A percentile compares a stretch with the other conserved stretches of the same genome.
Conservation (phyloP, 2,888 invertebrate species). For the Nymphalis polychloros region DNA sequence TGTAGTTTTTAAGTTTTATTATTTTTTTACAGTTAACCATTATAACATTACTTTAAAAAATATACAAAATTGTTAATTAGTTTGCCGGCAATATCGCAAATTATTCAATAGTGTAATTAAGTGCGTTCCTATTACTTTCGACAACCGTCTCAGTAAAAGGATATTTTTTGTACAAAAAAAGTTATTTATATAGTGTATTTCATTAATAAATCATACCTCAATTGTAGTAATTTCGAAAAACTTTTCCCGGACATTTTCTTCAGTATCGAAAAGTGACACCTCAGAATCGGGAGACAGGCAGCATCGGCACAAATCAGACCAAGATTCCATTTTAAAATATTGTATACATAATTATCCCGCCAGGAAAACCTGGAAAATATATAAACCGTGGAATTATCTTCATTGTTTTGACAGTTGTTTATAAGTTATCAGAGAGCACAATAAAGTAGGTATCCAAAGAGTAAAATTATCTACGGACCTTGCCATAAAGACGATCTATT, state of each 20-base stretch:
- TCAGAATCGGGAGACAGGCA: conserved; percentile 70
- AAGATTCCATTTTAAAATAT: conserved; percentile 67
- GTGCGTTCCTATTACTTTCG: too few relatives aligned
- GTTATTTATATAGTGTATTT: too few relatives aligned
- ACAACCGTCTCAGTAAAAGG: too few relatives aligned
- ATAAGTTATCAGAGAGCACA: conserved; percentile 67
- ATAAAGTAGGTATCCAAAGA: conserved; percentile 69
- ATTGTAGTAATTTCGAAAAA: conserved; percentile 71
- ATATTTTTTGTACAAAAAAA: too few relatives aligned
- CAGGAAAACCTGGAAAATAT: conserved; percentile 64
- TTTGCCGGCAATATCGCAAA: too few relatives aligned
- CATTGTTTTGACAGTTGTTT: conserved; percentile 70
- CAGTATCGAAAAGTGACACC: conserved; percentile 67
- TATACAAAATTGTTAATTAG: too few relatives aligned
- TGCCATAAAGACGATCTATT: conserved; percentile 78
- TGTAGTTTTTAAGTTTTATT: too few relatives aligned
- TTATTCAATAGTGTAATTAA: too few relatives aligned
- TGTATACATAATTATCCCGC: conserved; percentile 56
- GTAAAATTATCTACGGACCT: conserved; percentile 81
- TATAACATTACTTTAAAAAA: too few relatives aligned
- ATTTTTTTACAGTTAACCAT: too few relatives aligned
- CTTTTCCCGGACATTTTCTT: conserved; percentile 61
- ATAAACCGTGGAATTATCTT: conserved; percentile 39
- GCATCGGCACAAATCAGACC: conserved; percentile 74
- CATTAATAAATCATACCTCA: conserved; percentile 51